phyloP scores from a whole-genome alignment of 2,797 vertebrate species.

The Lateolabrax maculatus region DNA sequence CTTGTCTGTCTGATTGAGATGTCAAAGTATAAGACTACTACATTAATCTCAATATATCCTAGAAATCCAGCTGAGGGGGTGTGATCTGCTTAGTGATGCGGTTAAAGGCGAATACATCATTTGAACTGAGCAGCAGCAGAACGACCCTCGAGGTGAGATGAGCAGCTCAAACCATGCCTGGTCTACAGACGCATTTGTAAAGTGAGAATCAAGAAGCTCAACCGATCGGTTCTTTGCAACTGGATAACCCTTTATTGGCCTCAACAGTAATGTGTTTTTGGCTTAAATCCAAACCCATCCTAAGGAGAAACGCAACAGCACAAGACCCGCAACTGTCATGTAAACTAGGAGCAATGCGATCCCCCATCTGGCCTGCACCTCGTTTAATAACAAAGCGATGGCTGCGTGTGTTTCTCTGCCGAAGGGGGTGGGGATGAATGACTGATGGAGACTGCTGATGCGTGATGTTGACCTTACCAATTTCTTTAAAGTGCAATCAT shows the following conservation, averaged over 20 bases:
- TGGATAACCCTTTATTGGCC: background rate
- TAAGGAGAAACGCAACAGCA: background rate
- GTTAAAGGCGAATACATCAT: conserved; percentile 46
- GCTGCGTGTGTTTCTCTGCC: conserved; percentile 71
- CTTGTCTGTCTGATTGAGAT: conserved; percentile 56
- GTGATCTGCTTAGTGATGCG: conserved; percentile 48
- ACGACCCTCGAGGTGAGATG: conserved; percentile 9
- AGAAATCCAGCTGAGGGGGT: conserved; percentile 32
- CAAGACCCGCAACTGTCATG: conserved; percentile 72
- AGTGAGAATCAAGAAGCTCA: background rate
- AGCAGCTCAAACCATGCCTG: background rate
- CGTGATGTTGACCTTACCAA: conserved; percentile 75
- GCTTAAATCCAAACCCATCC: background rate
- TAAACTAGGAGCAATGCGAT: conserved; percentile 68
- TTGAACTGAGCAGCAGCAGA: background rate
- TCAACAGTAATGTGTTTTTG: background rate
- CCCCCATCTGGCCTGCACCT: conserved; percentile 73
- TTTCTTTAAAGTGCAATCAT: conserved; percentile 67
- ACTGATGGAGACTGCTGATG: conserved; percentile 77
- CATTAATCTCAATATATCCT: conserved; percentile 69
- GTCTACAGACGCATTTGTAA: background rate
- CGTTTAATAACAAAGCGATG: conserved; percentile 85
- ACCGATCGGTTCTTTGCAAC: background rate
- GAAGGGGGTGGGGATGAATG: conserved; percentile 77
- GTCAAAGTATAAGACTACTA: conserved; percentile 43